Base-by-base conservation (phyloP, 2,113 vertebrate species). In the Aptenodytes forsteri region DNA sequence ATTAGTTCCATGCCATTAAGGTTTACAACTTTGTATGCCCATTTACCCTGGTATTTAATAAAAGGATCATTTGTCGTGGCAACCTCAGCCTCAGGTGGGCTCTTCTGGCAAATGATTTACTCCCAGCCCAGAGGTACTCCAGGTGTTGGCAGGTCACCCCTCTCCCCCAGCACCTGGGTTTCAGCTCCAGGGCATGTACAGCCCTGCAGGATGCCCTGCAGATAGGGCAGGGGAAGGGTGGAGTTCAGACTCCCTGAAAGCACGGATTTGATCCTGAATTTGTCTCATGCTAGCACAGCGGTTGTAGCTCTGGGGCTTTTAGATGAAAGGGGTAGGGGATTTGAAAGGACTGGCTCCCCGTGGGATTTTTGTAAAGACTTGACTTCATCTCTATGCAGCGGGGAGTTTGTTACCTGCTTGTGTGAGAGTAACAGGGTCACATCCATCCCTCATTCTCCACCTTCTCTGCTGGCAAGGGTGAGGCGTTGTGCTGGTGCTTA, bases 61-160 rank as follows among this genome's bases (percentile, higher is more conserved):
- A 85, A 88, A 77, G 80, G 79, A 93, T 92, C 59, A 92, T 94
- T 95, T 80, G 75, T 94, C 85, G 83, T 93, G 64, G 71, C 71
- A 97, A 81, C 82, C 14, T 70, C 76, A 81, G 85, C 83, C 75
- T 86, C 62, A 80, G 93, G 58, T 96, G 86, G 52, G n/a, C 38
- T 92, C 27, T 87, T 55, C n/a, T 87, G 69, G 81, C 66, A 69
- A 55, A 83, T 59, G 2, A 66, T 91, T 89, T 81, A 61, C 42
- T 89, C 19, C 23, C 11, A 79, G 40, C 44, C 27, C 22, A 49
- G 62, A 59, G 7, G 34, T 83, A 44, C 12, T 18, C 8, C 61
- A 49, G 32, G 40, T 67, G 23, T 8, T 92, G 58, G 52, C 75
- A 88, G 25, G 62, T 92, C 49, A 55, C 46, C 50, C 19, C 6